A percentile compares a stretch with the other conserved stretches of the same genome.
Evolutionary conservation across 2,113 vertebrate genomes (phyloP).

Genomic region (Eulacestoma nigropectus): DNA sequence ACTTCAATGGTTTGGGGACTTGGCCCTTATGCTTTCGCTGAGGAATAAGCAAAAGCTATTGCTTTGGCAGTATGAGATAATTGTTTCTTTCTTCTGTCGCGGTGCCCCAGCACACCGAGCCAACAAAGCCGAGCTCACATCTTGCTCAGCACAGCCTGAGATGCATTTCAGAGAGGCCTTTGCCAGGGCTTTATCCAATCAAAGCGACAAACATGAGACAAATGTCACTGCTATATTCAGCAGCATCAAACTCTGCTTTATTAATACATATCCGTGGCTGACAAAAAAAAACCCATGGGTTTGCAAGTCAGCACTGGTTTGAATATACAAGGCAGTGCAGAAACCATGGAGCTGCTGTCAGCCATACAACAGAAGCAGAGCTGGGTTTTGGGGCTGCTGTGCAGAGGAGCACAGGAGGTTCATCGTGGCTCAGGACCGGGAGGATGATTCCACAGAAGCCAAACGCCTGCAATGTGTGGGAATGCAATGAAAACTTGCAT

Average conservation of each 20-base stretch:
- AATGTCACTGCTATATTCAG: neutral
- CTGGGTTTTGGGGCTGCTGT: neutral
- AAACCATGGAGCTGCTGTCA: neutral
- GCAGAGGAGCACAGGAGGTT: neutral
- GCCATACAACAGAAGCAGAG: neutral
- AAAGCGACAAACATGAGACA: neutral
- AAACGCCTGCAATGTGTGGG: neutral
- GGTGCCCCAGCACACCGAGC: neutral
- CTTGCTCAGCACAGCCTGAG: neutral
- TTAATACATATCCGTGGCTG: neutral
- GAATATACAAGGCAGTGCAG: neutral
- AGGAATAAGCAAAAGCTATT: neutral
- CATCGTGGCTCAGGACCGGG: rapidly evolving
- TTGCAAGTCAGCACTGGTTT: neutral
- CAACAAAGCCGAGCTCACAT: neutral
- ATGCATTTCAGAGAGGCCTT: neutral
- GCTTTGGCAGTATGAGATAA: neutral
- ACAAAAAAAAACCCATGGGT: neutral
- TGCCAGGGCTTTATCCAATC: neutral
- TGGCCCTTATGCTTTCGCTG: neutral
- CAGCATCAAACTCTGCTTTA: neutral
- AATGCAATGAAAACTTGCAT: neutral
- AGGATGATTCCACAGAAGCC: neutral
- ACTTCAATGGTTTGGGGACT: neutral
- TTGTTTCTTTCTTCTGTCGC: neutral